Evolutionary conservation across 2,888 invertebrate genomes (phyloP).

Genomic region (Zygogramma bicolorata): DNA sequence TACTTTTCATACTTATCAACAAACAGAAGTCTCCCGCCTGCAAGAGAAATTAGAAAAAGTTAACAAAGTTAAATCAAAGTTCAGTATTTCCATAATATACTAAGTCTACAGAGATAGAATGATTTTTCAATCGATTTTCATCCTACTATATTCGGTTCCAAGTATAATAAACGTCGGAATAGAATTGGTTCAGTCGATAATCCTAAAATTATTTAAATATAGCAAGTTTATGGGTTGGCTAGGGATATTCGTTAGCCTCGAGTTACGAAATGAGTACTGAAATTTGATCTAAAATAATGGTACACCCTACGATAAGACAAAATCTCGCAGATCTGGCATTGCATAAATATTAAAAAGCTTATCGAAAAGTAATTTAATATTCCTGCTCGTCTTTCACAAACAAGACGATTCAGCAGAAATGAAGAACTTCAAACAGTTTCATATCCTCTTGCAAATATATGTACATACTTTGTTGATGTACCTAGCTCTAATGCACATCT

Average conservation of each 20-base stretch:
- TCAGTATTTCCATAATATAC: constrained; percentile 31
- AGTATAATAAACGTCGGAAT: constrained; percentile 27
- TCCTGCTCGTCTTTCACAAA: constrained; percentile 3
- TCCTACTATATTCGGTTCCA: constrained; percentile 21
- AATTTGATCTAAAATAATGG: constrained; percentile 37
- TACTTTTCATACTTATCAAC: constrained; percentile 38
- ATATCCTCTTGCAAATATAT: neutral
- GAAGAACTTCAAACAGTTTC: constrained; percentile 18
- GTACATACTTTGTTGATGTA: neutral
- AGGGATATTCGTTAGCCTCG: constrained; percentile 11
- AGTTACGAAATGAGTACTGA: constrained; percentile 36
- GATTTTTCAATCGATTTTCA: constrained; percentile 21
- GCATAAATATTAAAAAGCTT: constrained; percentile 15
- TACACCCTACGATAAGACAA: constrained; percentile 33
- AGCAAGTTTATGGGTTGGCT: constrained; percentile 26
- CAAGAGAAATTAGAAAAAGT: constrained; percentile 49
- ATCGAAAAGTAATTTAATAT: neutral
- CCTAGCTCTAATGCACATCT: neutral
- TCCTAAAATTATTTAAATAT: constrained; percentile 35
- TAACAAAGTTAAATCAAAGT: constrained; percentile 42
- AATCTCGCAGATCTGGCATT: constrained; percentile 20
- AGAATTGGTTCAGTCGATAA: constrained; percentile 33
- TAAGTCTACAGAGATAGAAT: constrained; percentile 9
- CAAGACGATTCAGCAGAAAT: constrained; percentile 22
- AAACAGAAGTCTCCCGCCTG: constrained; percentile 50